Percentiles rank a stretch among this genome's conserved stretches.
Conservation (phyloP, 2,888 invertebrate genomes). For the Ochropleura plecta region DNA sequence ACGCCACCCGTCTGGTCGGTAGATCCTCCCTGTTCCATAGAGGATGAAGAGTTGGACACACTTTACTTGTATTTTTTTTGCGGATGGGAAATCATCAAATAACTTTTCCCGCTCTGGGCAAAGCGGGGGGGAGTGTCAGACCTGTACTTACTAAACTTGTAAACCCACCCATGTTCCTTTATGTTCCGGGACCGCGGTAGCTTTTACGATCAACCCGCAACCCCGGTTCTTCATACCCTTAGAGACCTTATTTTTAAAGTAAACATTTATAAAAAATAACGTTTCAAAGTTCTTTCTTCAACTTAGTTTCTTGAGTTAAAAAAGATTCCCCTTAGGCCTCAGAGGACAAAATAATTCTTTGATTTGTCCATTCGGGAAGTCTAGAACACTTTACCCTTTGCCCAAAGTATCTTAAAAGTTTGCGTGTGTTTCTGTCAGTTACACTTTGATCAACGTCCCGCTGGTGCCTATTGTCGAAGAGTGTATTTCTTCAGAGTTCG, state of each 20-base stretch:
- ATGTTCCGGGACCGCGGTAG: too few relatives aligned
- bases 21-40: too few relatives aligned
- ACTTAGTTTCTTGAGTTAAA: constrained; percentile 3
- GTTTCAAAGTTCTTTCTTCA: not conserved
- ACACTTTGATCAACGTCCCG: constrained; percentile 29
- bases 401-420: constrained; percentile 46
- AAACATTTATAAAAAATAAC: not conserved
- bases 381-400: constrained; percentile 16
- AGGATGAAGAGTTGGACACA: too few relatives aligned
- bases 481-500: constrained; percentile 20
- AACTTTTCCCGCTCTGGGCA: too few relatives aligned
- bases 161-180: too few relatives aligned
- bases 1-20: too few relatives aligned
- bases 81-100: too few relatives aligned
- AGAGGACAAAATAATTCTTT: constrained; percentile 5
- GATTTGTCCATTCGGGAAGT: constrained; percentile 19
- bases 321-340: not conserved
- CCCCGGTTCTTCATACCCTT: too few relatives aligned
- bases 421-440: constrained; percentile 44
- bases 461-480: not conserved
- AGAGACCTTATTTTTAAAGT: not conserved
- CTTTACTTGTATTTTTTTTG: too few relatives aligned
- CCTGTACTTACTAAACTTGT: too few relatives aligned
- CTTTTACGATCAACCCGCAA: too few relatives aligned
- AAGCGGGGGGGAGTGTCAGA: too few relatives aligned